Evolutionary conservation across 2,797 vertebrate species (phyloP), one percentile per base, ranked within the genome.

Genomic region (Varecia variegata): DNA sequence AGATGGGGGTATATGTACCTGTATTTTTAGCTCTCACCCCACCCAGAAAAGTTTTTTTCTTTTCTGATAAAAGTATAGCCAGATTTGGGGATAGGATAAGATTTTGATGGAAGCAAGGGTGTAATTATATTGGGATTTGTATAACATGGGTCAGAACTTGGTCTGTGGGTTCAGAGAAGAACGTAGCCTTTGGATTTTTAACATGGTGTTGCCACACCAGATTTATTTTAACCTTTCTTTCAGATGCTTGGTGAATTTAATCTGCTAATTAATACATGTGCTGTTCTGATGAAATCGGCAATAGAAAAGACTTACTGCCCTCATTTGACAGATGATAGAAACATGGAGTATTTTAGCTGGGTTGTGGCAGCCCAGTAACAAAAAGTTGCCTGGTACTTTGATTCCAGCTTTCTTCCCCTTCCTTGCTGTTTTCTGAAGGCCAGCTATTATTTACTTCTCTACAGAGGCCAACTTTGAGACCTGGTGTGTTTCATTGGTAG

Each of bases 351-450:
- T 86, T 27, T 94, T 93, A 82, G 27, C 45, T 93, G 65, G 18
- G 35, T 77, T 68, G 20, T 82, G 84, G 47, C 81, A 92, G 38
- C 56, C 25, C 45, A 70, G 47, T 62, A 95, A 89, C 88, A 67
- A 95, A 92, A 93, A 90, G 35, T 65, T 77, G 43, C 38, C 35
- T 85, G 74, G 21, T 88, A 58, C 6, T 85, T 81, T 90, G 88
- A 76, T 89, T 76, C 23, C 25, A 88, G 56, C 67, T 89, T 58
- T 68, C 67, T 58, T 43, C 13, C 15, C 35, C n/a, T 82, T 85
- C 10, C 27, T 58, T 95, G 18, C 12, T 84, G 43, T 96, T 88
- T 90, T 93, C 83, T 93, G 92, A 88, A 97, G 85, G 32, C 58
- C 12, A 65, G 7, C 12, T 93, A 20, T 86, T 93, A 68, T 62